Evolutionary conservation across 1,140 invertebrate species (phyloP).

Genomic region (Euwallacea fornicatus): DNA sequence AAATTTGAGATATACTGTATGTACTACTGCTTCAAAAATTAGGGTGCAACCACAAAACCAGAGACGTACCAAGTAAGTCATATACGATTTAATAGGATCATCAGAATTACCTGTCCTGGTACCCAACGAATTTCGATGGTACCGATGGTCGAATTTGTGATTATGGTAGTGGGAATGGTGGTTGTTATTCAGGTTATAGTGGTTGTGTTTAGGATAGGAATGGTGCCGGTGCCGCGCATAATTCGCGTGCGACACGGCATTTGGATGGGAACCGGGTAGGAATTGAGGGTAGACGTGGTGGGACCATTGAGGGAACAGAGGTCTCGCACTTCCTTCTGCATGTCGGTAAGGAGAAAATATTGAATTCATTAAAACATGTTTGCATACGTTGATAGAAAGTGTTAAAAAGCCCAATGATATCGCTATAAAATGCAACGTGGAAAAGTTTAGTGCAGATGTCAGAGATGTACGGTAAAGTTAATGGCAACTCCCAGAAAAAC

Average conservation of each 20-base stretch:
- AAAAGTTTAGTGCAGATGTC: too few relatives aligned
- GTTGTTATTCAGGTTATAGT: conserved; percentile 56
- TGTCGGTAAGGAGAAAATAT: conserved; percentile 39
- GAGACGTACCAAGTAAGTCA: too few relatives aligned
- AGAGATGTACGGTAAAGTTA: too few relatives aligned
- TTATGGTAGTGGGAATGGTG: conserved; percentile 59
- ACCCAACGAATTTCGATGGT: conserved; percentile 64
- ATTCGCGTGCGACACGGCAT: conserved; percentile 63
- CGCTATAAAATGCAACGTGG: not conserved
- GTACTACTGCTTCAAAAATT: too few relatives aligned
- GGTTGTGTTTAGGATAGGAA: conserved; percentile 57
- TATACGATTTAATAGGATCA: not conserved
- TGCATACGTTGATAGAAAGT: not conserved
- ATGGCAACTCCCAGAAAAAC: too few relatives aligned
- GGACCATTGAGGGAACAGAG: conserved; percentile 88
- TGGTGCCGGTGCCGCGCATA: conserved; percentile 60
- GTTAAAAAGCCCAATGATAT: not conserved
- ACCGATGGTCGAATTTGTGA: conserved; percentile 55
- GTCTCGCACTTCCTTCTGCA: conserved; percentile 59
- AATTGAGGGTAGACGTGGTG: conserved; percentile 91
- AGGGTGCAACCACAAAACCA: too few relatives aligned
- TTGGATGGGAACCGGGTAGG: conserved; percentile 81
- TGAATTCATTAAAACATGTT: not conserved
- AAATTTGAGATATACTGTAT: too few relatives aligned
- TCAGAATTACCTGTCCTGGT: conserved; percentile 64